Evolutionary conservation across 2,113 vertebrate species (phyloP), one percentile per base, ranked within the genome.

Genomic region (Engystomops pustulosus): DNA sequence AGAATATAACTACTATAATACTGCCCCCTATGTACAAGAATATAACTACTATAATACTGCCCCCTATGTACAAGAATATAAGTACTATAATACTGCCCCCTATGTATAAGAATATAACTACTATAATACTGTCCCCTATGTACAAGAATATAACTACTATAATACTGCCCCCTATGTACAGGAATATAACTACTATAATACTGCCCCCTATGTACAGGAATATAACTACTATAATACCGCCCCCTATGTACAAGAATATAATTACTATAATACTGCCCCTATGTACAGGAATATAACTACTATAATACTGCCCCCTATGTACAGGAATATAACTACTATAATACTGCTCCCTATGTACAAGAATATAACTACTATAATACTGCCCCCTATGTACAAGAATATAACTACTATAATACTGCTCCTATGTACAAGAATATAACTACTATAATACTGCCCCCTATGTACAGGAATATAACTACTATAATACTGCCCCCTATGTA

Each of bases 1-100:
- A 65, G 60, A 32, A 32, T 65, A 65, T 65, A 65, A 65, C 25
- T 65, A 65, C 27, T 65, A 65, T 65, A 32, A 65, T 65, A 65
- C 27, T 32, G 12, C 25, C 27, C 5, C 25, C 55, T 27, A 60
- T 60, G 11, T 14, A 27, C 25, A 60, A 27, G 23, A 27, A 25
- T 60, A 60, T 27, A 60, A 60, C 55, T 60, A 60, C 55, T 60
- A 27, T 27, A 60, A 60, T 60, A 60, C 55, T 60, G 23, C 17
- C 11, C 55, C n/a, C n/a, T n/a, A n/a, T n/a, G n/a, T n/a, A n/a
- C n/a, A n/a, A n/a, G n/a, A n/a, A n/a, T n/a, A n/a, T n/a, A n/a
- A n/a, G n/a, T n/a, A n/a, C n/a, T n/a, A n/a, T n/a, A n/a, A n/a
- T n/a, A n/a, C n/a, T n/a, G n/a, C n/a, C n/a, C n/a, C n/a, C n/a